phyloP scores from a whole-genome alignment of 1,140 invertebrate genomes.

The Drosophila eugracilis region DNA sequence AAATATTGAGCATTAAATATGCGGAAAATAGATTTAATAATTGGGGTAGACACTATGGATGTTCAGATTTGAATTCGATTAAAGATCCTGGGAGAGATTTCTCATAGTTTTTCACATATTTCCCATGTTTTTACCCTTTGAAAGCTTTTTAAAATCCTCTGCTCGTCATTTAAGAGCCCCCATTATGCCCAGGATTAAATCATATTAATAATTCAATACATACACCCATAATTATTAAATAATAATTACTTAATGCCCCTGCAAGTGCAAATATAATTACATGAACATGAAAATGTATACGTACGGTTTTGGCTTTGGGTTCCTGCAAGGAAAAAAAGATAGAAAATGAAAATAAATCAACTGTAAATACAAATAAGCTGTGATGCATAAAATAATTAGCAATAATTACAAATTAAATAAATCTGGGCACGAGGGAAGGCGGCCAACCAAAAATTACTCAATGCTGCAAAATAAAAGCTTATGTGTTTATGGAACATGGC shows the following conservation, averaged over 20 bases:
- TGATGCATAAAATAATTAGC: conserved; percentile 29
- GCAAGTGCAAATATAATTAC: conserved; percentile 16
- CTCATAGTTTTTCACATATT: too few species aligned
- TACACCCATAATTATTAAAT: conserved; percentile 8
- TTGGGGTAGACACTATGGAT: background rate
- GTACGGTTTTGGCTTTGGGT: conserved; percentile 82
- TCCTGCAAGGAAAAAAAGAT: conserved; percentile 67
- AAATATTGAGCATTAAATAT: background rate
- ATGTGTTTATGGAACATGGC: conserved; percentile 1
- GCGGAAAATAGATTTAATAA: conserved; percentile 2
- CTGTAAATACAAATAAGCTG: conserved; percentile 43
- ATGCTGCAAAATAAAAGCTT: conserved; percentile 27
- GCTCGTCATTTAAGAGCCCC: background rate
- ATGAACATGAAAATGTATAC: conserved; percentile 50
- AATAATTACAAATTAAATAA: conserved; percentile 48
- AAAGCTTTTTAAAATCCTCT: background rate
- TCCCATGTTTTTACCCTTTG: too few species aligned
- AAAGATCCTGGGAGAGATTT: background rate
- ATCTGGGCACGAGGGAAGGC: conserved; percentile 1
- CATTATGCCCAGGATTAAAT: conserved; percentile 9
- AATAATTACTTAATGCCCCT: conserved; percentile 21
- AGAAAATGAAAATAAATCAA: conserved; percentile 53
- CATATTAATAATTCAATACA: background rate
- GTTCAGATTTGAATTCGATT: background rate
- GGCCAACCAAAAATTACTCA: conserved; percentile 35